Conservation (phyloP, 1,140 invertebrate species). For the Heliconius hermathena region DNA sequence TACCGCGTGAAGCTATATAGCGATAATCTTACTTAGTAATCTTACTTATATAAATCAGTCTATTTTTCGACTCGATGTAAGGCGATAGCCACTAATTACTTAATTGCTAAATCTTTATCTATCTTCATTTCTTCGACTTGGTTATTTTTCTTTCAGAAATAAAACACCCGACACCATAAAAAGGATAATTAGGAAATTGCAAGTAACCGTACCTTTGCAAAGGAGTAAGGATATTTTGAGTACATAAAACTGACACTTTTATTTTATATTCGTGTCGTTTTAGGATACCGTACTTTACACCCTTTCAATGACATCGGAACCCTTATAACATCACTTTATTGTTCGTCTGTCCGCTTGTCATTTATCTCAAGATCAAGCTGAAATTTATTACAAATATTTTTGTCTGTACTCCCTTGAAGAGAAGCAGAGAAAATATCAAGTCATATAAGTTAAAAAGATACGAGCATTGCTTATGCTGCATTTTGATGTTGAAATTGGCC, state of each 20-base stretch:
- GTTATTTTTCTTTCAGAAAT: slow-evolving; percentile 15
- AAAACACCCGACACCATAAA: background rate
- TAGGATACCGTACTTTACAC: no score
- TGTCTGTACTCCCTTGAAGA: no score
- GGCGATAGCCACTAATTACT: slow-evolving; percentile 1
- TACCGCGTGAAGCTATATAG: background rate
- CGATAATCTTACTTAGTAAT: background rate
- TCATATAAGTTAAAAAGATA: no score
- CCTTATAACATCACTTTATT: no score
- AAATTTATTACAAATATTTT: no score
- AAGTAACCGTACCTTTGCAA: slow-evolving; percentile 6
- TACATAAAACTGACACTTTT: background rate
- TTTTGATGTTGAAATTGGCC: no score
- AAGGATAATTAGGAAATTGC: slow-evolving; percentile 19
- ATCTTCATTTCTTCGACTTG: background rate
- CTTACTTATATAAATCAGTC: background rate
- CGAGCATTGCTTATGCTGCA: no score
- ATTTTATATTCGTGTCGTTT: no score
- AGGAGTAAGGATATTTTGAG: background rate
- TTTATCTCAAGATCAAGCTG: no score
- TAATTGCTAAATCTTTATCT: background rate
- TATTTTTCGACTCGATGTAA: background rate
- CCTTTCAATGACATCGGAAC: no score
- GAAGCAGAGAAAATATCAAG: no score
- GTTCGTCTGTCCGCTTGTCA: no score